phyloP scores from a whole-genome alignment of 2,888 invertebrate genomes.

The Sarcophaga variegata region DNA sequence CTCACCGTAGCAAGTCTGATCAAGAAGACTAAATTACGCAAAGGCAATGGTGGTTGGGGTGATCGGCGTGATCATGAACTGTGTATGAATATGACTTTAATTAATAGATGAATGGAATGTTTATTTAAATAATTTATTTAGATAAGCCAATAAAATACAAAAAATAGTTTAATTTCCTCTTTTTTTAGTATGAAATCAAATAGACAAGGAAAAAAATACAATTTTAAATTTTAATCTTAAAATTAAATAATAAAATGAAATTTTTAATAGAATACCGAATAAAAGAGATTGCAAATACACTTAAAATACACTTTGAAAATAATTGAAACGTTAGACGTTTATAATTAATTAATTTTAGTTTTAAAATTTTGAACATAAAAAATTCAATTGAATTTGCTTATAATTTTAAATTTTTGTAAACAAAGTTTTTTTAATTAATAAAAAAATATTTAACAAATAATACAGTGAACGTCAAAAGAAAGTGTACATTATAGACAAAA shows the following conservation, averaged over 20 bases:
- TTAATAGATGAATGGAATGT: slow-evolving; percentile 73
- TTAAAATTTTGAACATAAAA: no score
- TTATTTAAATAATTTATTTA: neutral
- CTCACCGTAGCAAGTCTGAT: slow-evolving; percentile 86
- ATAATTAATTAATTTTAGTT: no score
- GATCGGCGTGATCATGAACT: slow-evolving; percentile 92
- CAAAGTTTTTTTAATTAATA: no score
- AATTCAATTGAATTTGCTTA: no score
- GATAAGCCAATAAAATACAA: slow-evolving; percentile 6
- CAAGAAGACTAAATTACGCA: slow-evolving; percentile 89
- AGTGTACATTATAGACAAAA: no score
- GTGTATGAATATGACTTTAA: slow-evolving; percentile 88
- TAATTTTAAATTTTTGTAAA: no score
- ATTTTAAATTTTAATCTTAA: neutral
- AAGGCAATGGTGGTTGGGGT: slow-evolving; percentile 99
- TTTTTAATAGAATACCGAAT: neutral
- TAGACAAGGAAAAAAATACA: slow-evolving; percentile 2
- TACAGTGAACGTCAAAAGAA: no score
- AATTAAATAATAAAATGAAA: neutral
- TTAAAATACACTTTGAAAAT: neutral
- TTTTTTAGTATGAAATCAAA: slow-evolving; percentile 38
- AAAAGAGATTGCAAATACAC: neutral
- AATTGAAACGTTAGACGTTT: neutral
- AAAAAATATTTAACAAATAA: no score
- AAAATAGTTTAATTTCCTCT: slow-evolving; percentile 47